Evolutionary conservation across 2,113 vertebrate species (phyloP), one percentile per base, ranked within the genome.

Genomic region (Pseudonaja textilis): DNA sequence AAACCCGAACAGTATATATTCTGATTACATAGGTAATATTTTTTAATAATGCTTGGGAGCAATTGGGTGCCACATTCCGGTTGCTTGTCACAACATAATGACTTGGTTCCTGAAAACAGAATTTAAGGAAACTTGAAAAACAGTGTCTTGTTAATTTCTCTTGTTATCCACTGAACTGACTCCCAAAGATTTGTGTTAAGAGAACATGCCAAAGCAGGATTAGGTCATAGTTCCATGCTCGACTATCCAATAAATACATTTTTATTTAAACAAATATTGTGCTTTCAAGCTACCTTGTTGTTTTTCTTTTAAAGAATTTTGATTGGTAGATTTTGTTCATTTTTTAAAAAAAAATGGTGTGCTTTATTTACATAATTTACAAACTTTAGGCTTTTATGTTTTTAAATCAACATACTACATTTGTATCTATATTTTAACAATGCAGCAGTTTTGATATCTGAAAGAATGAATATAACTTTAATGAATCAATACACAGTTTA

Each of bases 1-100:
- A 95, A 85, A 89, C 34, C 93, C 81, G 16, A 95, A 4, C 25
- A 39, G 12, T 85, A 92, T 91, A 91, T 87, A 94, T 87, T 91
- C 90, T 89, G 93, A 94, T 59, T 0, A 25, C 34, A 92, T 89
- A 94, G 94, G 1, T 69, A 91, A 93, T 95, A 92, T 42, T 42
- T 81, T 86, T 93, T 42, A 94, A 89, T 50, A 34, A n/a, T 52
- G 25, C 26, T 59, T 14, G 10, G 16, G 9, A 52, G 22, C n/a
- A 61, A 64, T 34, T 88, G n/a, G 45, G 5, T 52, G 29, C 57
- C 26, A 34, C n/a, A 87, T 52, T 87, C 25, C 11, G 5, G 57
- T 34, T 59, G 54, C 57, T 91, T 55, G 50, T 52, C 16, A 61
- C 54, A 88, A 29, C 12, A 47, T 12, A 26, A 29, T 42, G 11